Evolutionary conservation across 2,888 invertebrate genomes (phyloP).

Genomic region (Rhagonycha fulva): DNA sequence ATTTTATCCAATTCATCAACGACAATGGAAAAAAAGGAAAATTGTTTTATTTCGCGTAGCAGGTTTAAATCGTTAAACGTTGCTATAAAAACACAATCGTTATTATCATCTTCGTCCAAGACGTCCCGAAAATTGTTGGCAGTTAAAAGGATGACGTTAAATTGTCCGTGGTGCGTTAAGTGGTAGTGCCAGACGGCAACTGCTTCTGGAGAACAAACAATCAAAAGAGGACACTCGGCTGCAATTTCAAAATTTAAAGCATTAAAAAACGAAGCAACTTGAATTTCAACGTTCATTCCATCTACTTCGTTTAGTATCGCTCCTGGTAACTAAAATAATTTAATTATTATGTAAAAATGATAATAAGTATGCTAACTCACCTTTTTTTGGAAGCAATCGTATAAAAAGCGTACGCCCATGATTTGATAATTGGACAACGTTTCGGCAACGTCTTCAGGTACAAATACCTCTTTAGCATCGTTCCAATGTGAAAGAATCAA

Average conservation of each 20-base stretch:
- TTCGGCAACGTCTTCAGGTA: constrained; percentile 33
- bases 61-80: constrained; percentile 40
- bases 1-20: constrained; percentile 46
- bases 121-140: constrained; percentile 26
- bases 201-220: constrained; percentile 39
- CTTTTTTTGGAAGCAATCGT: constrained; percentile 40
- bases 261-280: constrained; percentile 43
- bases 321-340: constrained; percentile 43
- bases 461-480: constrained; percentile 28
- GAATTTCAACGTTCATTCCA: constrained; percentile 42
- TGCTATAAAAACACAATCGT: constrained; percentile 34
- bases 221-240: constrained; percentile 34
- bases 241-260: constrained; percentile 31
- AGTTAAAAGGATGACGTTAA: constrained; percentile 36
- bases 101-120: constrained; percentile 4
- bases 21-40: constrained; percentile 41
- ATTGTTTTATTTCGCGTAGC: constrained; percentile 34
- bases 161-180: constrained; percentile 36
- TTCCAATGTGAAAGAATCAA: constrained; percentile 32
- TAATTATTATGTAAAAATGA: background rate
- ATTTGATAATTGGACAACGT: constrained; percentile 40
- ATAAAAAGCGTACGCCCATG: constrained; percentile 43
- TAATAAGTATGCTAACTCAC: constrained; percentile 38
- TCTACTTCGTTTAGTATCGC: constrained; percentile 47
- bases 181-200: constrained; percentile 44